Evolutionary conservation across 2,113 vertebrate species (phyloP).

Genomic region (Melanerpes aurifrons): DNA sequence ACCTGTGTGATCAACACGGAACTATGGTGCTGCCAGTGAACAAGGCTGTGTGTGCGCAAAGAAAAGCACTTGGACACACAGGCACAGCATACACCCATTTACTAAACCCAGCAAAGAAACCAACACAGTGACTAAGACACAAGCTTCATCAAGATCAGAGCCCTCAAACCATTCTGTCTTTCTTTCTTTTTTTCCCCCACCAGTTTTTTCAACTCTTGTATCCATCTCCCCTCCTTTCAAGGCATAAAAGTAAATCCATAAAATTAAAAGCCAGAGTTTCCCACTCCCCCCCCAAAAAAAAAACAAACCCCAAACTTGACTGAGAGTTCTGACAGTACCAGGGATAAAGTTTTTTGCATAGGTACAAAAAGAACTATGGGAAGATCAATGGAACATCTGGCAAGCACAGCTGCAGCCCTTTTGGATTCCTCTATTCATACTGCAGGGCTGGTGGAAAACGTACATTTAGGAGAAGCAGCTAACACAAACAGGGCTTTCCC

Average conservation of each 20-base stretch:
- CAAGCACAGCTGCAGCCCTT: conserved; percentile 45
- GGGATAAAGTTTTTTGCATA: conserved; percentile 58
- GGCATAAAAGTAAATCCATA: neutral
- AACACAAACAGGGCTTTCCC: neutral
- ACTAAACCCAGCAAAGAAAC: neutral
- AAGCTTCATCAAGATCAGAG: neutral
- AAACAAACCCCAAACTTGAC: neutral
- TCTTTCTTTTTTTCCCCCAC: neutral
- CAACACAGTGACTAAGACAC: neutral
- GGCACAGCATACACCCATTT: neutral
- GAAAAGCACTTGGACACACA: neutral
- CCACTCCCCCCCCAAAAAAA: neutral
- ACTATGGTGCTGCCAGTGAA: neutral
- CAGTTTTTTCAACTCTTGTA: neutral
- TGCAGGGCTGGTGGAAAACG: conserved; percentile 3
- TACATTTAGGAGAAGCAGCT: neutral
- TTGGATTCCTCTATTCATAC: conserved; percentile 34
- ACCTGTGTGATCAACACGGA: neutral
- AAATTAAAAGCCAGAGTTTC: conserved; percentile 8
- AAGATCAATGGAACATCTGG: conserved; percentile 58
- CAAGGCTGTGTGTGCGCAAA: neutral
- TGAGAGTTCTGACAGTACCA: conserved; percentile 27
- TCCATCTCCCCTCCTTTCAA: neutral
- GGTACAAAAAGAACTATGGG: conserved; percentile 1
- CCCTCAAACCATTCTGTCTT: conserved; percentile 6